Evolutionary conservation across 1,140 invertebrate genomes (phyloP), one percentile per base, ranked within the genome.

Genomic region (Drosophila prosaltans): DNA sequence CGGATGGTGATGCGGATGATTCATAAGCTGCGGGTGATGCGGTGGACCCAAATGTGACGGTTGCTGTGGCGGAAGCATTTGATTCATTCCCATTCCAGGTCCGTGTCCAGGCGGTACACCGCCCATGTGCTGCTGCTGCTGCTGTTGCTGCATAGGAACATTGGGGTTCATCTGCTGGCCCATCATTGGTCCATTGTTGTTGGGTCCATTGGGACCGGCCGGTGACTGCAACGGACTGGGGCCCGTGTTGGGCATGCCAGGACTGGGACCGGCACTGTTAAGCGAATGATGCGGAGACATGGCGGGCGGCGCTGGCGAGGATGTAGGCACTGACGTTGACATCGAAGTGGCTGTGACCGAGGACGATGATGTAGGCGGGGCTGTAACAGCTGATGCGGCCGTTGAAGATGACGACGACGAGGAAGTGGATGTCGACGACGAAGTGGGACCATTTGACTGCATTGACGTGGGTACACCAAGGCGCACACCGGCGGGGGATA

Each of bases 191-290:
- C 85, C 89, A 62, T 90, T 90, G 54, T 89, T 81, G 57, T 73
- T 93, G 72, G 61, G 72, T 10, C 73, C 60, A 10, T 93, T 93
- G 8, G 93, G 92, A 28, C 93, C 93, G 39, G 86, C 88, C n/a
- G 91, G 90, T 11, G 90, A 91, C 54, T 91, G 90, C 54, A 92
- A 61, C 8, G 90, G 90, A 71, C 90, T 91, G 54, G 90, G 90
- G 24, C 90, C 90, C 2, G 84, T 43, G 28, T 89, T 88, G 54
- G 78, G 81, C 74, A 90, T 90, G 5, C 83, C 84, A 48, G 90
- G 74, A 78, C 90, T 88, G 5, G 90, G 82, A 6, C 90, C 90
- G 36, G 84, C 84, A 58, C 79, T 91, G 48, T 91, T 89, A 21
- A 91, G 74, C 66, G 83, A 51, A 65, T 90, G 90, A 45, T 91